Percentiles rank a stretch among this genome's conserved stretches.
phyloP scores from a whole-genome alignment of 2,113 vertebrate species.

The Campylorhamphus procurvoides region DNA sequence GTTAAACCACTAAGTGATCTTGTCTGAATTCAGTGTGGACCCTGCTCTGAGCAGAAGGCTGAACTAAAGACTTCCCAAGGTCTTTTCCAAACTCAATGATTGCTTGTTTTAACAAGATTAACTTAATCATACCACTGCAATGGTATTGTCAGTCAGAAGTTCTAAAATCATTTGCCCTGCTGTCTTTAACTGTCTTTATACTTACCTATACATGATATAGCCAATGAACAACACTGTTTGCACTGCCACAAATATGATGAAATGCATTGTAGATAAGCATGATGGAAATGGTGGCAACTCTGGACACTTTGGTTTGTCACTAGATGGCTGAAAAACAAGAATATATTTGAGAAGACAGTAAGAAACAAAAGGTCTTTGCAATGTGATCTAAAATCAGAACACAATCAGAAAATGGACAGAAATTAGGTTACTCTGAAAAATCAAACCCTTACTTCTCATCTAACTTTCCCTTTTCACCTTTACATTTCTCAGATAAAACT shows the following conservation, averaged over 20 bases:
- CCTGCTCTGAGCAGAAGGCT: neutral
- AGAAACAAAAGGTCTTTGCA: neutral
- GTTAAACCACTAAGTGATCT: neutral
- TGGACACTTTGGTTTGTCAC: constrained; percentile 88
- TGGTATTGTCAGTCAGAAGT: neutral
- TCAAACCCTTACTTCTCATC: neutral
- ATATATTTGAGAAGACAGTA: neutral
- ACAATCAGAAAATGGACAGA: neutral
- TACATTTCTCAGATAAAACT: neutral
- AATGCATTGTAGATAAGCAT: constrained; percentile 89
- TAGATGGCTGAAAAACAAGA: constrained; percentile 77
- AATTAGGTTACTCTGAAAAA: neutral
- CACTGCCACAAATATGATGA: constrained; percentile 85
- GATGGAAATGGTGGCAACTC: constrained; percentile 86
- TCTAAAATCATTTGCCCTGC: neutral
- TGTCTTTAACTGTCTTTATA: neutral
- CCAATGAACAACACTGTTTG: constrained; percentile 90
- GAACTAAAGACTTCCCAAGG: neutral
- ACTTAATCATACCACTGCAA: neutral
- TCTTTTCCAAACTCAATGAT: neutral
- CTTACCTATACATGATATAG: constrained; percentile 96
- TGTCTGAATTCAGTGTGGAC: neutral
- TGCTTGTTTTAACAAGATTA: neutral
- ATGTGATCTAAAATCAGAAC: neutral
- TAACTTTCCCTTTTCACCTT: neutral